Evolutionary conservation across 2,888 invertebrate species (phyloP), one percentile per base, ranked within the genome.

Genomic region (Agrochola lychnidis): DNA sequence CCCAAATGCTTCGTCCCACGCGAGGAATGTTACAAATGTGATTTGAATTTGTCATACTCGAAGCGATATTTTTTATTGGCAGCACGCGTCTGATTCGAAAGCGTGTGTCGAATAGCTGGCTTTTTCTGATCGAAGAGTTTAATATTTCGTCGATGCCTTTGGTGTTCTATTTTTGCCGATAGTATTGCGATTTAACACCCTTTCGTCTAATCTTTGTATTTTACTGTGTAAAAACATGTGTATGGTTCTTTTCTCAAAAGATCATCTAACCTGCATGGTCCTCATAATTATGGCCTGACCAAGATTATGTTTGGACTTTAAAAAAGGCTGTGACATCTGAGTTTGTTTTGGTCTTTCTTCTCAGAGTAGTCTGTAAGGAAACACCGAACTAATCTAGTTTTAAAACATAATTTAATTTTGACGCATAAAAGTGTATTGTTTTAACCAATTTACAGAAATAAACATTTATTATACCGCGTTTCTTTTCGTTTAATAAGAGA

Each of bases 31-130:
- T 81, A 79, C 84, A 83, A 88, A 88, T 88, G 87, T 88, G 88
- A 88, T 88, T 88, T 88, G 88, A 88, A 88, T 88, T 88, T 88
- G 87, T 87, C 88, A 88, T 85, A 83, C 74, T 70, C 63, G 67
- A n/a, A 57, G 72, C 73, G 61, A 84, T 87, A 87, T 88, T 87
- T 87, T 87, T 88, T 88, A 88, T 88, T 83, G 81, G 76, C 51
- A 57, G 73, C 87, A 88, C 85, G 88, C 82, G 78, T 79, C 77
- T 80, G 82, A 81, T 87, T 85, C 74, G 67, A 40, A 74, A 79
- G 79, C 80, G 88, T 88, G 83, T 80, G 82, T 75, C 42, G 81
- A 87, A 88, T 87, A 74, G 83, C 72, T 76, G 64, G 51, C 70
- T 68, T 79, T 73, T 76, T 74, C 75, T 74, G 66, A 77, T 75